A percentile compares a stretch with the other conserved stretches of the same genome.
Evolutionary conservation across 2,888 invertebrate genomes (phyloP).

Genomic region (Apodemia zela): DNA sequence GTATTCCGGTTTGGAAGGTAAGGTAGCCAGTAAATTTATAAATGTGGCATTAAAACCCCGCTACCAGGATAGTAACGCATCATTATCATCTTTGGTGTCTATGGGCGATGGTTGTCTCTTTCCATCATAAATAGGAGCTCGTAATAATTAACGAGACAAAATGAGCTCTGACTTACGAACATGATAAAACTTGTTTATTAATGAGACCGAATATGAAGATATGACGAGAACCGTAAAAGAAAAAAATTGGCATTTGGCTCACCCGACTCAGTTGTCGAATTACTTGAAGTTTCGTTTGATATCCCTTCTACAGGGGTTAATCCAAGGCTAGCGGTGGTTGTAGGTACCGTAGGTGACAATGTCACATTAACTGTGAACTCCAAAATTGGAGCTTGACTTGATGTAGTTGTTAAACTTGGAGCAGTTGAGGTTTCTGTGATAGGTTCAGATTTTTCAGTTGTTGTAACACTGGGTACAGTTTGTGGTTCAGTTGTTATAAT

Average conservation of each 20-base stretch:
- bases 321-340: conserved; percentile 47
- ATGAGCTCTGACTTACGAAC: no score
- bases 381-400: conserved; percentile 39
- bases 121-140: no score
- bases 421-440: conserved; percentile 26
- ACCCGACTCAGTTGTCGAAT: conserved; percentile 4
- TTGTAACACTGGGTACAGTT: conserved; percentile 44
- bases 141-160: no score
- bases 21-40: no score
- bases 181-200: no score
- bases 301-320: conserved; percentile 38
- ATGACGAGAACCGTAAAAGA: no score
- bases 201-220: no score
- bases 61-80: no score
- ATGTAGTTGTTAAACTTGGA: conserved; percentile 26
- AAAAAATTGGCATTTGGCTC: neutral
- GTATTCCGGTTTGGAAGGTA: no score
- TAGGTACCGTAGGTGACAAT: conserved; percentile 45
- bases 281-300: neutral
- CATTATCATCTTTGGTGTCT: no score
- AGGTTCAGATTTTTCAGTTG: conserved; percentile 38
- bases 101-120: no score
- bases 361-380: conserved; percentile 67
- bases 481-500: conserved; percentile 34
- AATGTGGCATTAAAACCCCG: no score